Conservation (phyloP, 2,113 vertebrate genomes). For the Marmota flaviventris region DNA sequence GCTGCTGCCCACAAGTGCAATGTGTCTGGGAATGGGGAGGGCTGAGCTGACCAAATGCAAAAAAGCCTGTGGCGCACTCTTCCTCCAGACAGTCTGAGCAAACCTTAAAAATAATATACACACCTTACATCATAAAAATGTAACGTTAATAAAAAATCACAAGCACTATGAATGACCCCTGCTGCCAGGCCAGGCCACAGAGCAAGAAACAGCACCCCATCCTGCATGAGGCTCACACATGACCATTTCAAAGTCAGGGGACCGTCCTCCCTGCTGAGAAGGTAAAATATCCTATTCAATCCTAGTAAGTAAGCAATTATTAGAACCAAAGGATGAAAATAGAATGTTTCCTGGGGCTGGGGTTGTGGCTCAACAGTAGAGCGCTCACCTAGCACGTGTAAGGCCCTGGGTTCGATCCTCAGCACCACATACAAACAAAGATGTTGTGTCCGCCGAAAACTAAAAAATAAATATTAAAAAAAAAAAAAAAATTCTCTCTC, state of each 20-base stretch:
- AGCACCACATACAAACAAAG: no score
- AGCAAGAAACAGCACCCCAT: neutral
- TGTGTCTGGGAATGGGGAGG: neutral
- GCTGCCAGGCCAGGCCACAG: neutral
- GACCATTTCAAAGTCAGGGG: neutral
- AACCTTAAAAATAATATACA: neutral
- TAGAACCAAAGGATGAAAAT: neutral
- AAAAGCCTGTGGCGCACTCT: neutral
- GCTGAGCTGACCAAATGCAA: neutral
- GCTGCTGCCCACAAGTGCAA: neutral
- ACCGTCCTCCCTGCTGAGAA: neutral
- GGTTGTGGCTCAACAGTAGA: no score
- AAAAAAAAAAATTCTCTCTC: no score
- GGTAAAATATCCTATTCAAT: neutral
- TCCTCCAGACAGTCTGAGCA: neutral
- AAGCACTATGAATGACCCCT: neutral
- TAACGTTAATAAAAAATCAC: neutral
- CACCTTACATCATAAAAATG: neutral
- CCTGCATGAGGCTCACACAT: neutral
- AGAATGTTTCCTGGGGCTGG: neutral
- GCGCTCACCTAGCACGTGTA: no score
- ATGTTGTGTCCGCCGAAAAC: no score
- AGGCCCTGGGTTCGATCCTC: no score
- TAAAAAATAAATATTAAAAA: no score
- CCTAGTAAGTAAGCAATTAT: neutral